A percentile compares a stretch with the other conserved stretches of the same genome.
Evolutionary conservation across 2,888 invertebrate genomes (phyloP).

Genomic region (Archips crataeganus): DNA sequence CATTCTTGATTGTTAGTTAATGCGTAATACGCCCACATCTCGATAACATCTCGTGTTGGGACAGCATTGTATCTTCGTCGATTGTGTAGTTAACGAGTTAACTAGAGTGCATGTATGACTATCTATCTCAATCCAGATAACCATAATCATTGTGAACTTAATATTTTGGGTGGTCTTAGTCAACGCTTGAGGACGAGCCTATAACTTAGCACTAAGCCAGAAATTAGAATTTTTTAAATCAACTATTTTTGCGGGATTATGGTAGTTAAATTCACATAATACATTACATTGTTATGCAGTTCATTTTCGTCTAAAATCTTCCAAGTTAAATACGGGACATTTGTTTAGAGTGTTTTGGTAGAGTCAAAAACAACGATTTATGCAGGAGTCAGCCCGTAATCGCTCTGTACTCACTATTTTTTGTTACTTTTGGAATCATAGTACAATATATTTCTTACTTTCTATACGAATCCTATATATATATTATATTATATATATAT

Average conservation of each 20-base stretch:
- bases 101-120: background rate
- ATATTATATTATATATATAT: too few species aligned
- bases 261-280: too few species aligned
- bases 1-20: constrained; percentile 9
- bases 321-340: too few species aligned
- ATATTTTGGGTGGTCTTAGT: background rate
- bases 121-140: background rate
- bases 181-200: background rate
- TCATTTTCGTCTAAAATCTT: too few species aligned
- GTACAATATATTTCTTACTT: too few species aligned
- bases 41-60: constrained; percentile 3
- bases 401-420: too few species aligned
- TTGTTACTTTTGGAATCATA: too few species aligned
- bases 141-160: background rate
- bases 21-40: constrained; percentile 3
- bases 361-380: background rate
- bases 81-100: background rate
- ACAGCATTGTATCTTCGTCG: background rate
- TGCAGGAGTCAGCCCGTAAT: background rate
- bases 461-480: too few species aligned
- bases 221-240: background rate
- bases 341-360: background rate
- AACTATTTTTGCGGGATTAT: background rate
- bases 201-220: background rate
- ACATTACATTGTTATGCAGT: too few species aligned